phyloP scores from a whole-genome alignment of 1,140 invertebrate species.

The Achroia grisella region DNA sequence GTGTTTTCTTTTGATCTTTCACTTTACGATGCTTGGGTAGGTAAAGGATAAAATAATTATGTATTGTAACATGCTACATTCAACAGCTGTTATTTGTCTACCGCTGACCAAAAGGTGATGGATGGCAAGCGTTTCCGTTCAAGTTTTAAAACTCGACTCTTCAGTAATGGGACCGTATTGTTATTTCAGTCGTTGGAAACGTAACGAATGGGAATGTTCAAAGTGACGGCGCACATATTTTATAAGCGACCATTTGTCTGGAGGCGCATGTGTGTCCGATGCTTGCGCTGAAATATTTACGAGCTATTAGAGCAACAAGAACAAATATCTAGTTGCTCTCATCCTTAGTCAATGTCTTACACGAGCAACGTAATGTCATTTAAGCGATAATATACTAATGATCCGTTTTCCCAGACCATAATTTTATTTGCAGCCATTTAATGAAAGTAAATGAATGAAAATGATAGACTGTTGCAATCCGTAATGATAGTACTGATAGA shows the following conservation, averaged over 20 bases:
- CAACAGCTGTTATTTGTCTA: conserved; percentile 30
- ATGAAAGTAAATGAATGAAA: too few relatives aligned
- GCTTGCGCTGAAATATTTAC: conserved; percentile 65
- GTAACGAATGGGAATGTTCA: conserved; percentile 55
- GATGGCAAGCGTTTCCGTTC: conserved; percentile 39
- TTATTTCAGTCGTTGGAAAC: conserved; percentile 63
- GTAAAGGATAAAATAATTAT: too few relatives aligned
- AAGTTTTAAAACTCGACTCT: conserved; percentile 42
- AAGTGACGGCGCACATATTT: conserved; percentile 58
- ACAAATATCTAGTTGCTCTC: conserved; percentile 33
- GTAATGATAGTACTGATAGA: too few relatives aligned
- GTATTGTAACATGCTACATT: conserved; percentile 5
- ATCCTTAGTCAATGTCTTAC: too few relatives aligned
- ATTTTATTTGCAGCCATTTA: too few relatives aligned
- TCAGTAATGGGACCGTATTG: conserved; percentile 41
- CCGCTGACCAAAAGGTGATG: conserved; percentile 40
- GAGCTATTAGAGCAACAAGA: conserved; percentile 64
- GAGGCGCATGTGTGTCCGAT: conserved; percentile 43
- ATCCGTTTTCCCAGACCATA: too few relatives aligned
- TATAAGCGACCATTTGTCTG: conserved; percentile 62
- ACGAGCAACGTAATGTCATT: too few relatives aligned
- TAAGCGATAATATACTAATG: too few relatives aligned
- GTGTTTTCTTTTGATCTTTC: too few relatives aligned
- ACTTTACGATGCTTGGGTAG: too few relatives aligned
- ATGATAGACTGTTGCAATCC: too few relatives aligned